phyloP scores from a whole-genome alignment of 2,888 invertebrate genomes.

The Formica aserva region DNA sequence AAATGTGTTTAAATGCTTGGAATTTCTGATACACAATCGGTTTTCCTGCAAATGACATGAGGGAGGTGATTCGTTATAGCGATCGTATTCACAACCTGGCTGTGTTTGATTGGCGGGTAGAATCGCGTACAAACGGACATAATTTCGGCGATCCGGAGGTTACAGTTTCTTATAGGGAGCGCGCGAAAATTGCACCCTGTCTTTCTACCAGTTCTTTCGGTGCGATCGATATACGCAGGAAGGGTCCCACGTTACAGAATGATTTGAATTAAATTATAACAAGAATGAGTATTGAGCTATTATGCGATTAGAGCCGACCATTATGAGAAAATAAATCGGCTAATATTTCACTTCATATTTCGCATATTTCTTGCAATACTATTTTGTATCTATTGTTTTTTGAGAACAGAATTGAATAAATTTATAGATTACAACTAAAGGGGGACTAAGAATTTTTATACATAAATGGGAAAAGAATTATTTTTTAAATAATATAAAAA shows the following conservation, averaged over 20 bases:
- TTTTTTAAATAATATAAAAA: not conserved
- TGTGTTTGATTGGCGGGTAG: slow-evolving; percentile 77
- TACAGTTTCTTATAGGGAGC: slow-evolving; percentile 71
- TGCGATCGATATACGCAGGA: slow-evolving; percentile 68
- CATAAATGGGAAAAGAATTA: too few relatives aligned
- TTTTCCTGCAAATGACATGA: slow-evolving; percentile 45
- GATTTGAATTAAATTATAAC: slow-evolving; percentile 70
- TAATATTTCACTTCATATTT: slow-evolving; percentile 4
- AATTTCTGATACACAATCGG: slow-evolving; percentile 18
- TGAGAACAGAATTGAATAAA: not conserved
- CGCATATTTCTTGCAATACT: not conserved
- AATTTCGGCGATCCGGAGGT: slow-evolving; percentile 78
- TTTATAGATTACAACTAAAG: not conserved
- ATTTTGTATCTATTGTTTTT: not conserved
- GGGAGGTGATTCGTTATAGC: slow-evolving; percentile 69
- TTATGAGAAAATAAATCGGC: not conserved
- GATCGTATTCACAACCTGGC: slow-evolving; percentile 63
- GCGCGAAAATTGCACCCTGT: slow-evolving; percentile 81
- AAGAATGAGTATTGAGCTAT: slow-evolving; percentile 65
- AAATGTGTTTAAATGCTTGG: slow-evolving; percentile 27
- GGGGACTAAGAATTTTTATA: not conserved
- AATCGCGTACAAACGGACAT: slow-evolving; percentile 82
- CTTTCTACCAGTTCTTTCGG: slow-evolving; percentile 65
- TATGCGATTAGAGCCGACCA: slow-evolving; percentile 50
- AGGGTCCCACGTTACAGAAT: slow-evolving; percentile 47